Percentiles rank a stretch among this genome's conserved stretches.
Conservation (phyloP, 1,140 invertebrate species). For the Oryctes rhinoceros region DNA sequence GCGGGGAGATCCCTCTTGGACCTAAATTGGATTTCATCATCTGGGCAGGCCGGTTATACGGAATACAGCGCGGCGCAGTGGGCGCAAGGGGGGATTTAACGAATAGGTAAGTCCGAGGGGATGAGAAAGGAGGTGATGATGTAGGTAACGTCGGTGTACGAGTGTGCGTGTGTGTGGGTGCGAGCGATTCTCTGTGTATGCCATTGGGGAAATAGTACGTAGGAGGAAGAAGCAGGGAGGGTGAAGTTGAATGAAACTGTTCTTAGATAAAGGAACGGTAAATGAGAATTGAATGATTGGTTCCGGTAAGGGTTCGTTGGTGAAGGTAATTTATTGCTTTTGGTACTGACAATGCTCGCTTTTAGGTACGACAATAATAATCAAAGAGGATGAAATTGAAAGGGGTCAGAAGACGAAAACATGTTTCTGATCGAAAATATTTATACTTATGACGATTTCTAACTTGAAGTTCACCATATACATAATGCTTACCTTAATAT, state of each 20-base stretch:
- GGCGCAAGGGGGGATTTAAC: constrained; percentile 40
- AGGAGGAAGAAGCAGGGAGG: background rate
- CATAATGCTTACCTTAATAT: too few species aligned
- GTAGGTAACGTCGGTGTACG: background rate
- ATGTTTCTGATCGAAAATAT: too few species aligned
- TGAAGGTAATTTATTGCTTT: constrained; percentile 15
- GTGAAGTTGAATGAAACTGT: constrained; percentile 32
- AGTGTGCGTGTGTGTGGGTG: background rate
- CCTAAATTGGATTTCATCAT: constrained; percentile 59
- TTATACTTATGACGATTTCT: too few species aligned
- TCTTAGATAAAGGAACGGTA: constrained; percentile 32
- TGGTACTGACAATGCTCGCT: constrained; percentile 11
- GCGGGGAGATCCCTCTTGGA: constrained; percentile 47
- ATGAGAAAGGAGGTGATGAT: constrained; percentile 34
- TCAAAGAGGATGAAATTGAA: constrained; percentile 11
- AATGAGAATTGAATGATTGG: constrained; percentile 29
- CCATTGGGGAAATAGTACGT: background rate
- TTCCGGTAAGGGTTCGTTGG: constrained; percentile 8
- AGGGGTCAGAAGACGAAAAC: background rate
- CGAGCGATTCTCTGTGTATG: background rate
- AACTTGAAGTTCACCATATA: too few species aligned
- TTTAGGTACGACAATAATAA: constrained; percentile 10
- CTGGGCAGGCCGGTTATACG: constrained; percentile 44
- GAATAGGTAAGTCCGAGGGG: constrained; percentile 42
- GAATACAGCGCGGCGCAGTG: background rate